A percentile compares a stretch with the other conserved stretches of the same genome.
phyloP scores from a whole-genome alignment of 2,113 vertebrate genomes.

The Podarcis muralis region DNA sequence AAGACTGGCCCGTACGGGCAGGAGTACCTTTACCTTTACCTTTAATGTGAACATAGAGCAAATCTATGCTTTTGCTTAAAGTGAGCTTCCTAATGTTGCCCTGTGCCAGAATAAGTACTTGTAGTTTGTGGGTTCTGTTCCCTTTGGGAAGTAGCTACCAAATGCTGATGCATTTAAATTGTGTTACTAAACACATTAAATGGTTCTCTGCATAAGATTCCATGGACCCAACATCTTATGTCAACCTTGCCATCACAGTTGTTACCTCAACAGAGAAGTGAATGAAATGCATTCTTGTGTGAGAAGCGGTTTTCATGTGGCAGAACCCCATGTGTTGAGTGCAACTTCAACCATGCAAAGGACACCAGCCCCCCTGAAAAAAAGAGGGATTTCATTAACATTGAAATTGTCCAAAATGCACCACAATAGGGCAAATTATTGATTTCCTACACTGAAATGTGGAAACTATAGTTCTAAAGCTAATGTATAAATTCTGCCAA shows the following conservation, averaged over 20 bases:
- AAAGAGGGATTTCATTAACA: not conserved
- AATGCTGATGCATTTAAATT: conserved; percentile 65
- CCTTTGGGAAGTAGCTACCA: conserved; percentile 36
- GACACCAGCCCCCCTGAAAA: not conserved
- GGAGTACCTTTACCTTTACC: too few relatives aligned
- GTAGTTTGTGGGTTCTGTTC: conserved; percentile 26
- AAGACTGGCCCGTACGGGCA: too few relatives aligned
- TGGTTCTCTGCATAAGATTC: conserved; percentile 58
- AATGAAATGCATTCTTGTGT: not conserved
- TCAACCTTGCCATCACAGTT: not conserved
- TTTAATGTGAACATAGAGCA: conserved; percentile 20
- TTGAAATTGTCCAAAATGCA: not conserved
- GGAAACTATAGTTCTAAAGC: not conserved
- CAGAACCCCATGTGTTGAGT: not conserved
- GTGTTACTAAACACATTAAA: conserved; percentile 55
- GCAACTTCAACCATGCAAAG: not conserved
- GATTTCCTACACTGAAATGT: not conserved
- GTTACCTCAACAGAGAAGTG: not conserved
- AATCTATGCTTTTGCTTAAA: conserved; percentile 44
- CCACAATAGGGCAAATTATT: not conserved
- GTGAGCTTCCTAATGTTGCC: conserved; percentile 39
- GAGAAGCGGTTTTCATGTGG: not conserved
- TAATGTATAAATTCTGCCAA: conserved; percentile 13
- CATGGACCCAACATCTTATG: not conserved
- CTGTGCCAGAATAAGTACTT: not conserved